Evolutionary conservation across 2,797 vertebrate genomes (phyloP).

Genomic region (Dendrocincla tyrannina): DNA sequence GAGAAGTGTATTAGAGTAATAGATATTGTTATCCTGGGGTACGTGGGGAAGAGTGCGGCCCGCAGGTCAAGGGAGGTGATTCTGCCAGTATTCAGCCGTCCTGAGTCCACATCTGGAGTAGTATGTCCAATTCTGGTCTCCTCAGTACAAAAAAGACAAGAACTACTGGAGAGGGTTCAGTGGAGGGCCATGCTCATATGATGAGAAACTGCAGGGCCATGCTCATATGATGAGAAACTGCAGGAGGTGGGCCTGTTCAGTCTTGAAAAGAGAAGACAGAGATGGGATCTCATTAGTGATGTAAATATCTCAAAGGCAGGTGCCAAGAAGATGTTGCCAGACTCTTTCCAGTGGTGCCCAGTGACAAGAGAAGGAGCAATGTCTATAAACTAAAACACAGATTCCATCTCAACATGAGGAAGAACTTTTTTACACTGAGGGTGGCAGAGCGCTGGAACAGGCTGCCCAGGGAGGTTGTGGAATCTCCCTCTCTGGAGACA

Average conservation of each 20-base stretch:
- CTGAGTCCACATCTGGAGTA: background rate
- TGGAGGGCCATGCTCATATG: too few relatives aligned
- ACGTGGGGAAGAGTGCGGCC: background rate
- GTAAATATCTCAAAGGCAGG: background rate
- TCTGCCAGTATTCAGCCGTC: background rate
- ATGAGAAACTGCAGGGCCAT: too few relatives aligned
- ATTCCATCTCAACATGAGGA: background rate
- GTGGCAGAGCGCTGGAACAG: background rate
- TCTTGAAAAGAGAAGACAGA: background rate
- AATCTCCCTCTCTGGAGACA: background rate
- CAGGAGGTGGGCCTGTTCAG: background rate
- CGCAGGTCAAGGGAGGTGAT: accelerated
- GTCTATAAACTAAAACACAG: background rate
- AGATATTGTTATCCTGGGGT: background rate
- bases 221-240: too few relatives aligned
- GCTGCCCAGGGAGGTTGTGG: background rate
- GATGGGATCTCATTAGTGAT: background rate
- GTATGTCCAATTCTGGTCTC: background rate
- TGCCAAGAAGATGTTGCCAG: background rate
- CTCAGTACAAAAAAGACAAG: background rate
- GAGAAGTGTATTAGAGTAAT: background rate
- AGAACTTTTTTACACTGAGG: background rate
- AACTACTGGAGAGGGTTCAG: background rate
- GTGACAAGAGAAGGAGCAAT: accelerated
- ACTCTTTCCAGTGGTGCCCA: background rate